Base-by-base conservation (phyloP, 2,797 vertebrate species). In the Acanthis flammea region DNA sequence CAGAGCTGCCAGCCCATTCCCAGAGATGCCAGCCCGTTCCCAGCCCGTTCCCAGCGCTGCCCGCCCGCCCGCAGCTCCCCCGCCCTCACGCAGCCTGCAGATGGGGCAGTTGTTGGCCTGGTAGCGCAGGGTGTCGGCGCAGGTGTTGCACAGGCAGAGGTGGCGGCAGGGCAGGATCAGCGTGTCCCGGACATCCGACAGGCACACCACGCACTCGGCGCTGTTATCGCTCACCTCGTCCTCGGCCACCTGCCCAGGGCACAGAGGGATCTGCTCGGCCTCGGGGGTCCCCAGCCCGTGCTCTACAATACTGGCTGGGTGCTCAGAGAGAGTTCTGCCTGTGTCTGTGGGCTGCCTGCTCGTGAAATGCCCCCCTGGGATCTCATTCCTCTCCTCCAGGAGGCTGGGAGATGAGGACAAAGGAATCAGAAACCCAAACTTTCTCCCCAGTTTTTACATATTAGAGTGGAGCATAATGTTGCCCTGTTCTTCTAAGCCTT, bases 71-170 rank as follows among this genome's bases (percentile, higher is more conserved):
- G 39, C 39, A 41, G 39, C 39, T 41, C 39, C 39, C 39, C 39
- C 17, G 2, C 4, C 24, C 88, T 79, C 73, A 99, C 99, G 99
- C 93, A 99, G 98, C 94, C 99, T 98, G 98, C 99, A 99, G 98
- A 99, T 99, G 55, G 99, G 99, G 89, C 99, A 99, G 98, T 99
- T 99, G 98, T 99, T 99, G 96, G 99, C 99, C 97, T 99, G 99
- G 98, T 99, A 99, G 88, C 99, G 99, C 92, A 99, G 97, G 0
- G 99, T 99, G 97, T 99, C 99, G 1, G 99, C 99, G 0, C 99
- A 99, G 42, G 99, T 97, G 96, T 99, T 99, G 96, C 99, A 99
- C 44, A 99, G 98, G 91, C 99, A 99, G 95, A 99, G 97, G 96
- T 99, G 99, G 84, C 99, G 98, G 97, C 99, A 99, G 85, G 99